A percentile compares a stretch with the other conserved stretches of the same genome.
phyloP scores from a whole-genome alignment of 2,888 invertebrate genomes.

The Axea sp. region DNA sequence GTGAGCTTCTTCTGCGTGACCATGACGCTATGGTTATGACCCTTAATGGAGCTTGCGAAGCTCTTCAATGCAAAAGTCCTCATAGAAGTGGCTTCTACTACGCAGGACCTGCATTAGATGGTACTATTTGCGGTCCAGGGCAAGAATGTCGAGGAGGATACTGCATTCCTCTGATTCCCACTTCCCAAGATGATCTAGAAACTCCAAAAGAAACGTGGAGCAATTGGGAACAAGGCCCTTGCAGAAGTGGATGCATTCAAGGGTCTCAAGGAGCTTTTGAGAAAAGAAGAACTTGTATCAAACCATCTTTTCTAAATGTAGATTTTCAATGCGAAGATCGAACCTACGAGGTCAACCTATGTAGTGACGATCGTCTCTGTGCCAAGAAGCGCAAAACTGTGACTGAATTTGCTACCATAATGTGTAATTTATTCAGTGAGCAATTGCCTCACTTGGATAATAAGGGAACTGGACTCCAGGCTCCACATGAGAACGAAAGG shows the following conservation, averaged over 20 bases:
- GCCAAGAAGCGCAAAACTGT: slow-evolving; percentile 80
- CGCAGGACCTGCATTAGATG: slow-evolving; percentile 91
- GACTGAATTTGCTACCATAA: slow-evolving; percentile 83
- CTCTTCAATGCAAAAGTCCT: slow-evolving; percentile 86
- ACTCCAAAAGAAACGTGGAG: slow-evolving; percentile 83
- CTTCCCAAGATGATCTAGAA: too few relatives aligned
- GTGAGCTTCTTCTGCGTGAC: slow-evolving; percentile 86
- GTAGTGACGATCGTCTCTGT: slow-evolving; percentile 85
- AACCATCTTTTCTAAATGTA: too few relatives aligned
- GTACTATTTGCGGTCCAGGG: slow-evolving; percentile 85
- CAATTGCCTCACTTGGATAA: slow-evolving; percentile 83
- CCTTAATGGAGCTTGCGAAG: slow-evolving; percentile 82
- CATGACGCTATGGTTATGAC: slow-evolving; percentile 82
- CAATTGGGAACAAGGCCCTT: slow-evolving; percentile 82
- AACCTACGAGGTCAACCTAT: slow-evolving; percentile 83
- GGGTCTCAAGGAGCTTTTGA: slow-evolving; percentile 83
- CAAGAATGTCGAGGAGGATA: slow-evolving; percentile 81
- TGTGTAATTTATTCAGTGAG: slow-evolving; percentile 84
- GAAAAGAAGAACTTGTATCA: slow-evolving; percentile 82
- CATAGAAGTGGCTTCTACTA: slow-evolving; percentile 87
- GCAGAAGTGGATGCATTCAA: slow-evolving; percentile 85
- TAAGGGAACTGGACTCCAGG: slow-evolving; percentile 86
- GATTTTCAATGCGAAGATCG: slow-evolving; percentile 53
- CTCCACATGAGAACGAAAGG: slow-evolving; percentile 86
- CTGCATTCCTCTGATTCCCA: too few relatives aligned